A percentile compares a stretch with the other conserved stretches of the same genome.
These are phyloP conservation scores for Trichonephila clavata DNA, from an alignment of 1,140 invertebrate species.

Conservation along the genomic window DNA sequence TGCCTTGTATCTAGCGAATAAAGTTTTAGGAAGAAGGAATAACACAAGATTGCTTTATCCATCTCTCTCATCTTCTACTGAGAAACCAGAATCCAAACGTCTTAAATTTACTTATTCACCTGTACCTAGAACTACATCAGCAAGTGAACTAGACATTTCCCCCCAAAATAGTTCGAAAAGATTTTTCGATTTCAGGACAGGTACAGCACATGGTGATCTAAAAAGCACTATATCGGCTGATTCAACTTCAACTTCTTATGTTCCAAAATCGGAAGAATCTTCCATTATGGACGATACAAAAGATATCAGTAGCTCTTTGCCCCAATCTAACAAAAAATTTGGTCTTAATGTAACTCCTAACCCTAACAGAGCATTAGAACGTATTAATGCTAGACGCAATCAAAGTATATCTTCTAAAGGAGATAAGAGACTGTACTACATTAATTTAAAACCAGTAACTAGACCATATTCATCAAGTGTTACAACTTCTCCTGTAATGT, in stretches of 20 bases:
- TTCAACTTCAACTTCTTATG: not conserved
- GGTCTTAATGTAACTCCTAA: not conserved
- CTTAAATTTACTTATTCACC: conserved; percentile 58
- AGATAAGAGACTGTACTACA: conserved; percentile 23
- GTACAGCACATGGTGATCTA: not conserved
- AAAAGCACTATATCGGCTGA: not conserved
- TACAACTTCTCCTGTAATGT: not conserved
- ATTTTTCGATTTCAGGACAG: conserved; percentile 67
- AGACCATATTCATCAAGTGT: conserved; percentile 55
- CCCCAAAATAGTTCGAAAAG: not conserved
- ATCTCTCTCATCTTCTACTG: conserved; percentile 26
- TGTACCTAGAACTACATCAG: not conserved
- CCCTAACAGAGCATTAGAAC: conserved; percentile 5
- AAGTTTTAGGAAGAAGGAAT: conserved; percentile 64
- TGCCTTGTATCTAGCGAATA: conserved; percentile 47
- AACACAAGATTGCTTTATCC: conserved; percentile 5
- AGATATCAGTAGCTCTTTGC: not conserved
- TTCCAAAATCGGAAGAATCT: not conserved
- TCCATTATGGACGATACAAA: not conserved
- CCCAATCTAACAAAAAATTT: not conserved
- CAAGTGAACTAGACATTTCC: not conserved
- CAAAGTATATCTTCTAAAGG: not conserved
- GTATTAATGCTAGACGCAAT: conserved; percentile 6
- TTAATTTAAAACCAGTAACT: conserved; percentile 56
- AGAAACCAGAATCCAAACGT: conserved; percentile 13